These are phyloP conservation scores for Meiosimyza decipiens DNA, from an alignment of 2,888 invertebrate species.

Conservation along the genomic window DNA sequence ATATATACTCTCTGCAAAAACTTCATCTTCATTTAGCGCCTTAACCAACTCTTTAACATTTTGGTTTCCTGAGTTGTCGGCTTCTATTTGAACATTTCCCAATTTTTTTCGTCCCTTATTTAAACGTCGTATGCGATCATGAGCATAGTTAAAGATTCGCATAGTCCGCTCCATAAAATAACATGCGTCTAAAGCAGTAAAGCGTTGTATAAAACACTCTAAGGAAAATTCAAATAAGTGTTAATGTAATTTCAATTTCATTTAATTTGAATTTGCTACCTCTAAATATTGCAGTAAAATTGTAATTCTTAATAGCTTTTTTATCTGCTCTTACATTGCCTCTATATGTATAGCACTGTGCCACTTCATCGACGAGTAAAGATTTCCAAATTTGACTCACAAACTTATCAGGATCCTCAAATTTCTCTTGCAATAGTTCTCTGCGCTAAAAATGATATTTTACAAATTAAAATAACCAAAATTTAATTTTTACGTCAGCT, in stretches of 20 bases:
- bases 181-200: conserved; percentile 28
- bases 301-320: conserved; percentile 36
- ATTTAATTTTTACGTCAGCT: background rate
- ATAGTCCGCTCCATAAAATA: conserved; percentile 37
- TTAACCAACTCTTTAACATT: background rate
- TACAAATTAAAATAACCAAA: background rate
- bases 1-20: background rate
- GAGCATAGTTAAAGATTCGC: conserved; percentile 38
- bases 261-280: conserved; percentile 19
- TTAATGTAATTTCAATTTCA: background rate
- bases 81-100: background rate
- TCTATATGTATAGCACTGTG: conserved; percentile 32
- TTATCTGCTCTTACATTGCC: conserved; percentile 37
- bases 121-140: conserved; percentile 32
- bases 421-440: conserved; percentile 35
- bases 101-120: conserved; percentile 4
- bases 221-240: background rate
- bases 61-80: background rate
- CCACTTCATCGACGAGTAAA: conserved; percentile 33
- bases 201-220: conserved; percentile 39
- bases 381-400: conserved; percentile 39
- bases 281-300: conserved; percentile 38
- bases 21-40: background rate
- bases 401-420: conserved; percentile 37
- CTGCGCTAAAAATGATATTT: conserved; percentile 29